A percentile compares a stretch with the other conserved stretches of the same genome.
These are phyloP conservation scores for Argyra leucocephala DNA, from an alignment of 2,888 invertebrate species.

Conservation along the genomic window DNA sequence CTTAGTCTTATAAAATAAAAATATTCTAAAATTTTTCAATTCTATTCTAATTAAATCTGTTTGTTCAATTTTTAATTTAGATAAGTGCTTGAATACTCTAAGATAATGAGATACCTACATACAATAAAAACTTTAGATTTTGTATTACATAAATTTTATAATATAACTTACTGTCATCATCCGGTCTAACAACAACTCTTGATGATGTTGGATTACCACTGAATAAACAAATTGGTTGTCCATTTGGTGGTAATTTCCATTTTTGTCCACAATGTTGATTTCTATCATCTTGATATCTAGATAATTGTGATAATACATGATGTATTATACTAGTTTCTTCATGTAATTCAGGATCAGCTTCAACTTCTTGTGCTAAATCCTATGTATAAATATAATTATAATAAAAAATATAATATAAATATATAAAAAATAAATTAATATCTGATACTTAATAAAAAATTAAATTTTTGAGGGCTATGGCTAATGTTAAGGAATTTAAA, in stretches of 20 bases:
- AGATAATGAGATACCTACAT: too few species aligned
- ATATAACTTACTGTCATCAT: conserved; percentile 61
- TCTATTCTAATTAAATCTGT: too few species aligned
- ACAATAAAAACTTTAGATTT: too few species aligned
- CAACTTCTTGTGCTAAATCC: conserved; percentile 61
- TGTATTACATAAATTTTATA: too few species aligned
- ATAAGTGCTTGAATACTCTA: too few species aligned
- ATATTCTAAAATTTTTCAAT: too few species aligned
- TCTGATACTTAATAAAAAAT: too few species aligned
- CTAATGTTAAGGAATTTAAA: not conserved
- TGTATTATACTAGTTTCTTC: conserved; percentile 62
- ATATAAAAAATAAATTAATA: too few species aligned
- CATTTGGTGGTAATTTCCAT: conserved; percentile 60
- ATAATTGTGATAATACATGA: conserved; percentile 54
- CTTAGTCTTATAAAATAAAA: too few species aligned
- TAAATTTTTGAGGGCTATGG: too few species aligned
- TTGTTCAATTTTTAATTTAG: too few species aligned
- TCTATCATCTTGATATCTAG: conserved; percentile 52
- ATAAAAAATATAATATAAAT: not conserved
- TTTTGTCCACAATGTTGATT: conserved; percentile 54
- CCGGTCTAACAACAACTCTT: conserved; percentile 52
- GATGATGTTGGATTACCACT: conserved; percentile 49
- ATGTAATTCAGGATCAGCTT: conserved; percentile 56
- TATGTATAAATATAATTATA: conserved; percentile 27
- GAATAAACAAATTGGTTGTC: conserved; percentile 59